phyloP scores from a whole-genome alignment of 1,140 invertebrate species.

The Nymphalis io region DNA sequence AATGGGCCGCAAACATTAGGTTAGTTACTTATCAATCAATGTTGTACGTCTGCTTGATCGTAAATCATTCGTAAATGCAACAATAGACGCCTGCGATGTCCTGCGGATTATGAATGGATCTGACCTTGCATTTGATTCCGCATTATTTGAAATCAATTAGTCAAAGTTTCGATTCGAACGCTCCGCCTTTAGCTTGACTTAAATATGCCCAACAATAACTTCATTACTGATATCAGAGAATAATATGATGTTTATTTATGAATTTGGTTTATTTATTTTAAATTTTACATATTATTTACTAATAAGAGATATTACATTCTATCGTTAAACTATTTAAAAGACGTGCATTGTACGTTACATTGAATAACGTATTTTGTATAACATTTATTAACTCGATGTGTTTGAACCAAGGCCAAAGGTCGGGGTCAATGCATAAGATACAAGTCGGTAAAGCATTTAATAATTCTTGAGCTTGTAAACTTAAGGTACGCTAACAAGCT shows the following conservation, averaged over 20 bases:
- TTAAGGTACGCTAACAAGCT: slow-evolving; percentile 39
- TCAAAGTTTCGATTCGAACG: no score
- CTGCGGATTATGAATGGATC: slow-evolving; percentile 44
- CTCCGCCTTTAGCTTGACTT: no score
- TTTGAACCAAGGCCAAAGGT: slow-evolving; percentile 36
- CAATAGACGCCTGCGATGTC: slow-evolving; percentile 57
- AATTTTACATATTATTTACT: no score
- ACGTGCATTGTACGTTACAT: slow-evolving; percentile 10
- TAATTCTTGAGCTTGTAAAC: slow-evolving; percentile 34
- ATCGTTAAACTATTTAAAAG: slow-evolving; percentile 4
- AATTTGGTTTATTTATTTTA: background rate
- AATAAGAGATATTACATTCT: background rate
- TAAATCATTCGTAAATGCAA: slow-evolving; percentile 60
- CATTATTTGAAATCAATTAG: slow-evolving; percentile 37
- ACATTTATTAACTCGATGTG: slow-evolving; percentile 36
- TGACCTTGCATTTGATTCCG: slow-evolving; percentile 38
- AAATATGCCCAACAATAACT: no score
- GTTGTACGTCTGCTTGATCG: slow-evolving; percentile 50
- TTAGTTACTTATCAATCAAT: slow-evolving; percentile 66
- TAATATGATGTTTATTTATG: no score
- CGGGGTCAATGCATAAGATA: slow-evolving; percentile 39
- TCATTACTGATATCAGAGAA: no score
- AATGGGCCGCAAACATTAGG: slow-evolving; percentile 65
- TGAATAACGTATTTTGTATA: slow-evolving; percentile 31
- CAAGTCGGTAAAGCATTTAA: slow-evolving; percentile 28